Evolutionary conservation across 2,888 invertebrate genomes (phyloP), one percentile per base, ranked within the genome.

Genomic region (Drosophila testacea): DNA sequence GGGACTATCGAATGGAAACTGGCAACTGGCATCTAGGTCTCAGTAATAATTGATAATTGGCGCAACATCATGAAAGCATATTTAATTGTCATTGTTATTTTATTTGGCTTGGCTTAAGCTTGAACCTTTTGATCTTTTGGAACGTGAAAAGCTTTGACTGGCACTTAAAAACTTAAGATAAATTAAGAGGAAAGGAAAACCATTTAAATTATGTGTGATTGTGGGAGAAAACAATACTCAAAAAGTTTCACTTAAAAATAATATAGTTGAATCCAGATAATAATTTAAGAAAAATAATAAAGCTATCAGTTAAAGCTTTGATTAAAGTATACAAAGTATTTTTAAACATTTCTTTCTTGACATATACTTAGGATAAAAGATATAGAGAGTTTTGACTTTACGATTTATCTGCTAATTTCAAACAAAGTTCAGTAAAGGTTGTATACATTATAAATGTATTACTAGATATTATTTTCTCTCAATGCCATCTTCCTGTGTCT

Each of bases 1-100:
- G 28, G n/a, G 42, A 22, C 27, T 27, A 28, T n/a, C 16, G 28
- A 56, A 56, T 52, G 34, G 13, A 28, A 32, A 39, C 36, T 38
- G 57, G 60, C 47, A 34, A 48, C 36, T 39, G 57, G 60, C 47
- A 42, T 57, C 55, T 63, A 50, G 47, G 59, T 48, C 71, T 54
- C 46, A 22, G 34, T 57, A 70, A 76, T 65, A 75, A 63, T 56
- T 69, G 62, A 74, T 76, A 69, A 57, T 57, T 62, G 57, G 64
- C 60, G 56, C 60, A 61, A 64, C 52, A 56, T 57, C 38, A 57
- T 54, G 44, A 54, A 59, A 56, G 39, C 55, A 63, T 73, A 38
- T 41, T 67, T 66, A 54, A 60, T 44, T 51, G 39, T 34, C 50
- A 59, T 54, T 52, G 13, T 13, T 7, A 7, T 32, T 32, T 7